phyloP scores from a whole-genome alignment of 1,140 invertebrate genomes.

The Gryon sp. region DNA sequence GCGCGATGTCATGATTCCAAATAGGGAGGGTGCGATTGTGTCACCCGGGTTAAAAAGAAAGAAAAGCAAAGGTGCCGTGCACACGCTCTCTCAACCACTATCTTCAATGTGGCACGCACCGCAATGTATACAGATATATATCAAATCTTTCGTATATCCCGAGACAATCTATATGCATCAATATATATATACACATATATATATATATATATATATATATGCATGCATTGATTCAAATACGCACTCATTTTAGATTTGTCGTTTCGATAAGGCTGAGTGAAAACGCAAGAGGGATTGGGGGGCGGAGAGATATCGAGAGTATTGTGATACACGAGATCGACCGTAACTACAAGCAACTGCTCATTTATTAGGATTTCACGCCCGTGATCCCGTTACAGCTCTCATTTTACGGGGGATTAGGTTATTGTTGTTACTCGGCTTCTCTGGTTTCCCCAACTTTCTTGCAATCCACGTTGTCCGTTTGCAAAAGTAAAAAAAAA shows the following conservation, averaged over 20 bases:
- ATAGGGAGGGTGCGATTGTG: conserved; percentile 45
- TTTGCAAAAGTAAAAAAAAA: conserved; percentile 30
- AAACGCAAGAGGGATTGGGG: conserved; percentile 6
- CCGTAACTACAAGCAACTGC: conserved; percentile 68
- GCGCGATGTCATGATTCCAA: conserved; percentile 1
- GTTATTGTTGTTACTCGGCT: conserved; percentile 65
- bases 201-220: conserved; percentile 17
- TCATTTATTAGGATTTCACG: conserved; percentile 78
- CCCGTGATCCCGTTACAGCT: conserved; percentile 70
- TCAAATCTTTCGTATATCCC: conserved; percentile 11
- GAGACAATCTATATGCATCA: no score
- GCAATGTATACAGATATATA: conserved; percentile 30
- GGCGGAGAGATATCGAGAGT: conserved; percentile 36
- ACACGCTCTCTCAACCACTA: conserved; percentile 27
- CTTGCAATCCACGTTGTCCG: conserved; percentile 39
- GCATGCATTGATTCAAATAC: conserved; percentile 7
- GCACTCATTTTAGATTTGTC: conserved; percentile 36
- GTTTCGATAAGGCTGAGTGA: conserved; percentile 54
- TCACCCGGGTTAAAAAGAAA: conserved; percentile 34
- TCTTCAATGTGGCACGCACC: conserved; percentile 45
- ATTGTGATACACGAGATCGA: conserved; percentile 63
- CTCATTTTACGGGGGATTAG: conserved; percentile 73
- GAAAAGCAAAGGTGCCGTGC: conserved; percentile 20
- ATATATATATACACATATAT: conserved; percentile 14
- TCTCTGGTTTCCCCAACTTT: conserved; percentile 53